These are phyloP conservation scores for Percopsis transmontana DNA, from an alignment of 2,113 vertebrate genomes.

Conservation along the genomic window DNA sequence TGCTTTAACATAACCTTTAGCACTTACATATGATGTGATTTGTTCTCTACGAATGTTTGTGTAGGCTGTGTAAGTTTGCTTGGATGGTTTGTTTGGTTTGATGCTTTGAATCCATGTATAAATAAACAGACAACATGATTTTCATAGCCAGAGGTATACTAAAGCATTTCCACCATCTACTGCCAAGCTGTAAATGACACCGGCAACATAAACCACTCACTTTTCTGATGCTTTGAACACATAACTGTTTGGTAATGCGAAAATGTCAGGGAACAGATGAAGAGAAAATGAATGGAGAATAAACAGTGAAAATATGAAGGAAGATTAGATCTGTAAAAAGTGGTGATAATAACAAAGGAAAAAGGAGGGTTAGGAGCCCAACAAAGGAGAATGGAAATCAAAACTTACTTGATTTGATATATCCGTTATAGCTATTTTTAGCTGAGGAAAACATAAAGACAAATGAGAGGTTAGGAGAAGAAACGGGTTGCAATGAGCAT, in stretches of 20 bases:
- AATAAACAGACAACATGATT: no score
- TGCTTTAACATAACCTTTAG: no score
- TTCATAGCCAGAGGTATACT: conserved; percentile 17
- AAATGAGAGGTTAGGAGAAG: conserved; percentile 68
- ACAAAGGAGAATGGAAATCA: conserved; percentile 47
- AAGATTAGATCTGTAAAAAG: conserved; percentile 39
- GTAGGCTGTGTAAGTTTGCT: no score
- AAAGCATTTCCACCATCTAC: conserved; percentile 70
- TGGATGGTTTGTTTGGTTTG: no score
- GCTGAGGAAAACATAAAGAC: conserved; percentile 78
- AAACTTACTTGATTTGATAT: conserved; percentile 85
- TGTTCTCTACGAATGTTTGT: no score
- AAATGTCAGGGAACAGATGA: background rate
- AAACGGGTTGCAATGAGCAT: conserved; percentile 56
- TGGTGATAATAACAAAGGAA: conserved; percentile 21
- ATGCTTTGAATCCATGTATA: no score
- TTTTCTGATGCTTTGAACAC: conserved; percentile 21
- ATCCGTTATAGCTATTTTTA: conserved; percentile 86
- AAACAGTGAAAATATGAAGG: conserved; percentile 33
- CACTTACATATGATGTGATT: no score
- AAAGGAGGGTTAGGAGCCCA: conserved; percentile 43
- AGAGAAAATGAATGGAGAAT: conserved; percentile 30
- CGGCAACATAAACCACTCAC: conserved; percentile 17
- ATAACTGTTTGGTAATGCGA: background rate
- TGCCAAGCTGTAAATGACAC: conserved; percentile 41